A percentile compares a stretch with the other conserved stretches of the same genome.
Conservation (phyloP, 92 coral and sea anemone genomes). For the Plumapathes pennacea region DNA sequence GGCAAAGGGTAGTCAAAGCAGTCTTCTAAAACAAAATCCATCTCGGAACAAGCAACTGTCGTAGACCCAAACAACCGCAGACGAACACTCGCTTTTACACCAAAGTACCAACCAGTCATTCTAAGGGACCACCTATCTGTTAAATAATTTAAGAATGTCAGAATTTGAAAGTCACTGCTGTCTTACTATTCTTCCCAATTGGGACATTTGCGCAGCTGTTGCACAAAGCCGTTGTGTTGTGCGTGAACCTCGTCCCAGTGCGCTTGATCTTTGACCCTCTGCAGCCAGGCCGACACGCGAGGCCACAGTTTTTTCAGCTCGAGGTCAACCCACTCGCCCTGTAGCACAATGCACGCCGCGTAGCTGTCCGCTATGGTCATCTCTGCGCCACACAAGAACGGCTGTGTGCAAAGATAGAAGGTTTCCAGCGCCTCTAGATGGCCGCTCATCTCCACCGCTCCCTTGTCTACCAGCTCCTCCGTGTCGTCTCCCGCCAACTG, state of each 20-base stretch:
- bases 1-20: no score
- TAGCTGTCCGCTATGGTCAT: constrained; percentile 80
- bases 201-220: constrained; percentile 61
- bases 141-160: no score
- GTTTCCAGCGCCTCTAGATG: constrained; percentile 68
- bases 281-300: constrained; percentile 61
- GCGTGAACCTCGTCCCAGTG: constrained; percentile 74
- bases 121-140: no score
- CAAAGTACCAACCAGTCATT: no score
- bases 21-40: no score
- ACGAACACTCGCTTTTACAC: no score
- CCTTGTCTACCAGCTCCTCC: constrained; percentile 62
- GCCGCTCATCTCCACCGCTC: constrained; percentile 62
- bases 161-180: neutral
- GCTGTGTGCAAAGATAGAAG: constrained; percentile 48
- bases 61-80: no score
- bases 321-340: constrained; percentile 79
- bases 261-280: constrained; percentile 66
- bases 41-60: no score
- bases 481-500: constrained; percentile 70
- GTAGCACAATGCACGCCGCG: constrained; percentile 72
- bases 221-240: constrained; percentile 63
- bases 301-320: constrained; percentile 79
- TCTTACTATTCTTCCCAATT: constrained; percentile 14
- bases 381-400: constrained; percentile 71